phyloP scores from a whole-genome alignment of 2,888 invertebrate genomes.

The Exocentrus adspersus region DNA sequence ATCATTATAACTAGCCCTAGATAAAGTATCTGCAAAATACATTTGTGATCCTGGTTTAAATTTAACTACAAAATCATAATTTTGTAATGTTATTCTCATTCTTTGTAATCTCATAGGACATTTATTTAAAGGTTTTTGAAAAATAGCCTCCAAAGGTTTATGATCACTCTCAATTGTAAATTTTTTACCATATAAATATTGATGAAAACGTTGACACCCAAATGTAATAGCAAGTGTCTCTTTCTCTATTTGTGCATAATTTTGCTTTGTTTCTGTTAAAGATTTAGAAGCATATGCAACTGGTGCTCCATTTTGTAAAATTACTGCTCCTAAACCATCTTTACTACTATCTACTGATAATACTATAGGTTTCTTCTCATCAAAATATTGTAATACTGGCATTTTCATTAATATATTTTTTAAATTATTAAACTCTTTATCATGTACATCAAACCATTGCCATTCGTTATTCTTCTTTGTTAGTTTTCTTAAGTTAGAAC shows the following conservation, averaged over 20 bases:
- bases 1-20: no score
- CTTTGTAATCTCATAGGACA: constrained; percentile 28
- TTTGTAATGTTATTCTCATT: constrained; percentile 30
- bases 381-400: neutral
- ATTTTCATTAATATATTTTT: neutral
- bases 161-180: constrained; percentile 36
- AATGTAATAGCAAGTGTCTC: constrained; percentile 14
- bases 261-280: constrained; percentile 38
- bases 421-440: neutral
- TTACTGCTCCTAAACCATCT: constrained; percentile 21
- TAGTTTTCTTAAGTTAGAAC: constrained; percentile 29
- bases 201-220: constrained; percentile 14
- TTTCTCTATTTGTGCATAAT: constrained; percentile 48
- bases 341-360: neutral
- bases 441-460: neutral
- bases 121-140: constrained; percentile 22
- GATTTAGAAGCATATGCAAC: constrained; percentile 48
- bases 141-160: constrained; percentile 26
- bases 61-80: constrained; percentile 27
- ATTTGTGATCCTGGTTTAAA: constrained; percentile 38
- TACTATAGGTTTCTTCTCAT: neutral
- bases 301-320: constrained; percentile 48
- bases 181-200: neutral
- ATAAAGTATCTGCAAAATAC: no score
- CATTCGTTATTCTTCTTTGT: constrained; percentile 17